These are phyloP conservation scores for Dreissena rostriformis DNA, from an alignment of 1,140 invertebrate species.

Conservation along the genomic window DNA sequence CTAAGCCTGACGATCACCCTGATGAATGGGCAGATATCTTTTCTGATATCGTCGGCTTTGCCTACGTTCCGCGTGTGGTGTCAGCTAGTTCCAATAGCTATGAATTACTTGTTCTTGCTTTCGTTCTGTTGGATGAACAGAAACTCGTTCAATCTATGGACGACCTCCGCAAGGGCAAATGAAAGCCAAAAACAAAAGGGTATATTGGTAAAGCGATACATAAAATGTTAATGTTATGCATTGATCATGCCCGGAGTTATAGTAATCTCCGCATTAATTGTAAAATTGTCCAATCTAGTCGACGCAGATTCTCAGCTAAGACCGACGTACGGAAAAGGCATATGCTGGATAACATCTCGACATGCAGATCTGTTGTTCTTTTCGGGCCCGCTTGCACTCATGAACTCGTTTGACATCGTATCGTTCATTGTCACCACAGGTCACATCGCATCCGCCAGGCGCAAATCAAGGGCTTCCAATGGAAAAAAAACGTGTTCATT, in stretches of 20 bases:
- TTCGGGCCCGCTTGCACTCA: conserved; percentile 71
- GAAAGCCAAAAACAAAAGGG: conserved; percentile 42
- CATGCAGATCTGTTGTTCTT: conserved; percentile 74
- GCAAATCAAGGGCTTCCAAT: conserved; percentile 26
- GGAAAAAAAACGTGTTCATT: conserved; percentile 64
- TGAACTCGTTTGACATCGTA: conserved; percentile 72
- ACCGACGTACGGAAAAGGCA: conserved; percentile 68
- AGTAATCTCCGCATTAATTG: conserved; percentile 79
- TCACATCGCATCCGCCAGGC: conserved; percentile 80
- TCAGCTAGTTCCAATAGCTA: conserved; percentile 78
- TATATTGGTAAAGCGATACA: conserved; percentile 76
- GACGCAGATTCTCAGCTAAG: conserved; percentile 19
- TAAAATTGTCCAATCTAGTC: conserved; percentile 77
- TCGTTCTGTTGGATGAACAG: conserved; percentile 85
- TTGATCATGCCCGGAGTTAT: conserved; percentile 80
- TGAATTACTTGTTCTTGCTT: conserved; percentile 83
- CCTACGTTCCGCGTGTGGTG: conserved; percentile 40
- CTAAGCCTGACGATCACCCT: conserved; percentile 80
- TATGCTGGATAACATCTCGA: conserved; percentile 81
- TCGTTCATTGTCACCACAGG: conserved; percentile 75
- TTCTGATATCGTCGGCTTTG: conserved; percentile 75
- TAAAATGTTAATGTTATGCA: conserved; percentile 80
- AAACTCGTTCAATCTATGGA: conserved; percentile 84
- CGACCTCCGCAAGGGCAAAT: conserved; percentile 83
- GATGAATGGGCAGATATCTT: conserved; percentile 80